phyloP scores from a whole-genome alignment of 2,888 invertebrate species.

The Lasiommata megera region DNA sequence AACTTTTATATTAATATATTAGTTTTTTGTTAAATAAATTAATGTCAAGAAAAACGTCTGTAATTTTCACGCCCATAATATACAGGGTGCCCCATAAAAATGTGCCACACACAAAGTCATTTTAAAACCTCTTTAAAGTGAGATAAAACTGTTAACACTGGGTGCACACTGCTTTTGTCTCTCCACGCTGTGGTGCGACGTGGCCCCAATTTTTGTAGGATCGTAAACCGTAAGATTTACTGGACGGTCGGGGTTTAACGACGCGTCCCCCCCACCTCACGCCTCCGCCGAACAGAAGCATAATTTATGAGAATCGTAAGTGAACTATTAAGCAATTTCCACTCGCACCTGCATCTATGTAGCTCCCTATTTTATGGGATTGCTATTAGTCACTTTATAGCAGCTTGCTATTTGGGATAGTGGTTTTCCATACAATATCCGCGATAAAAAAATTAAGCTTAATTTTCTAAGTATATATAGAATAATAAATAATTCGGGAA shows the following conservation, averaged over 20 bases:
- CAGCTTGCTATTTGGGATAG: neutral
- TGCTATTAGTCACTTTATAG: constrained; percentile 22
- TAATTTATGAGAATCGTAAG: constrained; percentile 69
- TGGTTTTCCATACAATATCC: no score
- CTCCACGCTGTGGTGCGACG: constrained; percentile 22
- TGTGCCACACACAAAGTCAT: constrained; percentile 14
- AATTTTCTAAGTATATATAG: no score
- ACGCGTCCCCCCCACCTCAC: constrained; percentile 50
- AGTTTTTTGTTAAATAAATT: no score
- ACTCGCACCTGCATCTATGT: constrained; percentile 46
- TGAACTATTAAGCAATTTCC: constrained; percentile 62
- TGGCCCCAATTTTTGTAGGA: constrained; percentile 70
- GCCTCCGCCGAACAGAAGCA: constrained; percentile 51
- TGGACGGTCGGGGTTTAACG: constrained; percentile 72
- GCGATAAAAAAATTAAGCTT: no score
- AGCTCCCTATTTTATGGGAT: constrained; percentile 34
- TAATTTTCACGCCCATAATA: no score
- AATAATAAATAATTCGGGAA: no score
- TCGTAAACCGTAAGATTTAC: constrained; percentile 76
- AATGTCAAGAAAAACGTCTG: no score
- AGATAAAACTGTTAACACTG: constrained; percentile 26
- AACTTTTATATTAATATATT: no score
- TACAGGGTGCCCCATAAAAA: neutral
- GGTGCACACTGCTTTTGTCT: constrained; percentile 19
- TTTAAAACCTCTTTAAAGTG: constrained; percentile 20